Evolutionary conservation across 2,113 vertebrate genomes (phyloP), one percentile per base, ranked within the genome.

Genomic region (Sebastes schlegelii): DNA sequence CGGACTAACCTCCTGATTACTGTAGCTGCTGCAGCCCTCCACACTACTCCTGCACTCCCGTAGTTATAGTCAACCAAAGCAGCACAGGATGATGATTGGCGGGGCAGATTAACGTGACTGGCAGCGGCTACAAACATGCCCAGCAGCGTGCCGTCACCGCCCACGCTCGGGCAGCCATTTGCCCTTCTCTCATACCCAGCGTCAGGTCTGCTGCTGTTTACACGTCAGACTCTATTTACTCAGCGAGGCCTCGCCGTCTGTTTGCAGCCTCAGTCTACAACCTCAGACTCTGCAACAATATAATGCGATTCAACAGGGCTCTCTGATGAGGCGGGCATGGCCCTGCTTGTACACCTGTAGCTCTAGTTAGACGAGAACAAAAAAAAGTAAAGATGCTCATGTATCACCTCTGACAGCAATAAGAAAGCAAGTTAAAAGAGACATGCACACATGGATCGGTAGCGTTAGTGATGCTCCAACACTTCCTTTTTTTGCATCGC

Each of bases 81-180:
- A 64, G 60, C 7, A 1, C 58, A 66, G 66, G 63, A 45, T 51
- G 70, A 62, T 93, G 92, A 92, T 90, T 92, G 90, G 91, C 86
- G 21, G 88, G 49, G 52, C 60, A 74, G 49, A 87, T 91, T 88
- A 92, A 86, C 55, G 21, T 88, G 93, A 91, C 82, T 91, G 91
- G 87, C 92, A 88, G 86, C 8, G 49, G 82, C 86, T 87, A 75
- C 86, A 90, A 90, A 91, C 85, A 89, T 75, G 68, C 90, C 91
- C 91, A 85, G 86, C 61, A 5, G 89, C 42, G n/a, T 55, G 89
- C 89, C 68, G 55, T 84, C 88, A 75, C 65, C 46, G 16, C 89
- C 87, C 80, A 88, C 91, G 8, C 77, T 48, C 8, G 1, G 80
- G 62, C 84, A 81, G 82, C 72, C 80, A 77, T 83, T 92, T 76